Percentiles rank a stretch among this genome's conserved stretches.
Conservation (phyloP, 2,113 vertebrate genomes). For the Cervus canadensis region DNA sequence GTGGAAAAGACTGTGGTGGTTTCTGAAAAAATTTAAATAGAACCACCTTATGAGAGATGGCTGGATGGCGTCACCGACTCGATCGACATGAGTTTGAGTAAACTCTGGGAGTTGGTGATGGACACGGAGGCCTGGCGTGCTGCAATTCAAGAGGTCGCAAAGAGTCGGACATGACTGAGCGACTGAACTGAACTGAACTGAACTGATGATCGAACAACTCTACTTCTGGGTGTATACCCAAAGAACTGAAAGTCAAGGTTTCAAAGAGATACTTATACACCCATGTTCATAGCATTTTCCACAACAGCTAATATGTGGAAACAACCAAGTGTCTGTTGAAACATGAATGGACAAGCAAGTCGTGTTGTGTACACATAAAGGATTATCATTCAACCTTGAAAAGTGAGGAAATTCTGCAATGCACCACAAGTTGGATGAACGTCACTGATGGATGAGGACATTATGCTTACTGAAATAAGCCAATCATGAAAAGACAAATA, state of each 20-base stretch:
- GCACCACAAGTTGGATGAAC: neutral
- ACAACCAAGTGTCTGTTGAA: neutral
- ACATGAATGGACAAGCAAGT: neutral
- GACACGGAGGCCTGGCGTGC: too few relatives aligned
- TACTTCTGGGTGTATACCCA: neutral
- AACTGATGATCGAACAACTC: neutral
- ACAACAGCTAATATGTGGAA: neutral
- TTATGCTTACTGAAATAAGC: neutral
- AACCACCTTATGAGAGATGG: neutral
- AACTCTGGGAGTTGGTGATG: too few relatives aligned
- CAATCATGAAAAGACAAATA: neutral
- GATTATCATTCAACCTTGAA: neutral
- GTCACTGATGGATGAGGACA: neutral
- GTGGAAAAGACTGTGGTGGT: neutral
- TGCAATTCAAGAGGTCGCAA: too few relatives aligned
- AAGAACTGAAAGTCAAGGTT: neutral
- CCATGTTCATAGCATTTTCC: neutral
- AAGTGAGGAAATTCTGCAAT: neutral
- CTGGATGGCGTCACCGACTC: too few relatives aligned
- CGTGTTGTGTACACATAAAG: neutral
- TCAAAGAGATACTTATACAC: neutral
- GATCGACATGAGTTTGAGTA: too few relatives aligned
- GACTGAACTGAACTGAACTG: too few relatives aligned
- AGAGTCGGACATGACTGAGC: too few relatives aligned
- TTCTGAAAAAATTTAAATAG: neutral